phyloP scores from a whole-genome alignment of 2,888 invertebrate species.

The Acleris sparsana region DNA sequence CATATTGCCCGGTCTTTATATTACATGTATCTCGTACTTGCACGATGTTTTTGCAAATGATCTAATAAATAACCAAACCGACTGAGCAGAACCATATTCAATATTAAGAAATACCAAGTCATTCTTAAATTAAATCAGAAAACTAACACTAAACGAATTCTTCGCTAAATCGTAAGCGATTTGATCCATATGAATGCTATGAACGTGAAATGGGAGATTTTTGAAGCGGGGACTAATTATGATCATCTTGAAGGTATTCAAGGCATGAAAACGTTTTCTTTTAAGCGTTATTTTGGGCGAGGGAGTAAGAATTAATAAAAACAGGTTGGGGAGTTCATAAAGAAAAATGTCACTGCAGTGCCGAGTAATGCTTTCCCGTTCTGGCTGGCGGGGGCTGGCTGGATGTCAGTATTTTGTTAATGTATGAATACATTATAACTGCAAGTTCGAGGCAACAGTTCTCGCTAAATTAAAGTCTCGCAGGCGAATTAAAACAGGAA shows the following conservation, averaged over 20 bases:
- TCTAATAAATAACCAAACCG: too few relatives aligned
- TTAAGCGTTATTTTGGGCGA: conserved; percentile 60
- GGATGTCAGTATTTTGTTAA: conserved; percentile 64
- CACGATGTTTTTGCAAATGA: too few relatives aligned
- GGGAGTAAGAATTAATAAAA: conserved; percentile 71
- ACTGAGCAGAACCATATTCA: not conserved
- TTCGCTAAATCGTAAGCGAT: conserved; percentile 5
- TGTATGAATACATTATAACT: conserved; percentile 70
- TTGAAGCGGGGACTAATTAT: conserved; percentile 13
- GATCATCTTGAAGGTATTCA: conserved; percentile 40
- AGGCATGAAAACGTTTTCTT: conserved; percentile 57
- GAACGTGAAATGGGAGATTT: conserved; percentile 24
- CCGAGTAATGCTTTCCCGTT: conserved; percentile 67
- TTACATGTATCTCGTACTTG: too few relatives aligned
- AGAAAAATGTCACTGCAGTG: conserved; percentile 76
- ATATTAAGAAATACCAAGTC: not conserved
- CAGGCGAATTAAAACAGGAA: conserved; percentile 69
- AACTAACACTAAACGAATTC: conserved; percentile 4
- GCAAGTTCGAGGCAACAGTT: conserved; percentile 68
- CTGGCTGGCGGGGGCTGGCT: conserved; percentile 46
- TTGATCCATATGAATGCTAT: conserved; percentile 29
- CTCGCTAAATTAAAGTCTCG: conserved; percentile 73
- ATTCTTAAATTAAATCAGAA: not conserved
- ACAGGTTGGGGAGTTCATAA: conserved; percentile 68
- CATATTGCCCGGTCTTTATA: too few relatives aligned